Percentiles rank a stretch among this genome's conserved stretches.
Evolutionary conservation across 2,888 invertebrate genomes (phyloP).

Genomic region (Alitta virens): DNA sequence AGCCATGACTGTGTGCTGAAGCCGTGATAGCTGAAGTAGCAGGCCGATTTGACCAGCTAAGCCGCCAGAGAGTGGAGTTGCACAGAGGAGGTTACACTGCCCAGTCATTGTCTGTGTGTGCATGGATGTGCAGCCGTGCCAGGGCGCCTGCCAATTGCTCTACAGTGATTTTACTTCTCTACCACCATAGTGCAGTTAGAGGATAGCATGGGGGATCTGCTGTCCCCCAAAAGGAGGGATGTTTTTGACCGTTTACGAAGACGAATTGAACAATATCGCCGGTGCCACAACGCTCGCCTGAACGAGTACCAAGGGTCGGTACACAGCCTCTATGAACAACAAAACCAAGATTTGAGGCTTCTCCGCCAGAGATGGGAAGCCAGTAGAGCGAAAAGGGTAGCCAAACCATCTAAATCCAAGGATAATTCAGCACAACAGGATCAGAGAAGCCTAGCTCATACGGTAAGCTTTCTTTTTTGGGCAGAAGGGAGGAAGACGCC

Average conservation of each 20-base stretch:
- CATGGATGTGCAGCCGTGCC: no score
- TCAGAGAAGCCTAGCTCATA: conserved; percentile 8
- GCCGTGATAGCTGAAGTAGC: no score
- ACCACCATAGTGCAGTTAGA: conserved; percentile 18
- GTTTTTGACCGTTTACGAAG: conserved; percentile 80
- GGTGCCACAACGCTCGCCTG: conserved; percentile 80
- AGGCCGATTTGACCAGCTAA: no score
- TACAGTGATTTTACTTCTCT: neutral
- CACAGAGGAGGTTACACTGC: no score
- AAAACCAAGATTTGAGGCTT: conserved; percentile 82
- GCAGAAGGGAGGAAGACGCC: neutral
- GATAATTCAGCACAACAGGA: conserved; percentile 5
- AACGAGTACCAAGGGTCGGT: conserved; percentile 82
- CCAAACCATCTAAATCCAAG: conserved; percentile 12
- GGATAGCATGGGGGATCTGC: conserved; percentile 58
- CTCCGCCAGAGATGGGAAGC: conserved; percentile 87
- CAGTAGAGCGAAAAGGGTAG: conserved; percentile 80
- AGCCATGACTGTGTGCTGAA: no score
- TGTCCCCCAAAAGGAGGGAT: conserved; percentile 62
- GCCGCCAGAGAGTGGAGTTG: no score
- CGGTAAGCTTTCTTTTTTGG: no score
- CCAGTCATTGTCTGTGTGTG: no score
- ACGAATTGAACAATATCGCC: conserved; percentile 82
- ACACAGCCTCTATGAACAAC: conserved; percentile 83
- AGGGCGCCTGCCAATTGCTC: no score